Percentiles rank a stretch among this genome's conserved stretches.
Evolutionary conservation across 64 coral and sea anemone genomes (phyloP).

Genomic region (Actinia tenebrosa): DNA sequence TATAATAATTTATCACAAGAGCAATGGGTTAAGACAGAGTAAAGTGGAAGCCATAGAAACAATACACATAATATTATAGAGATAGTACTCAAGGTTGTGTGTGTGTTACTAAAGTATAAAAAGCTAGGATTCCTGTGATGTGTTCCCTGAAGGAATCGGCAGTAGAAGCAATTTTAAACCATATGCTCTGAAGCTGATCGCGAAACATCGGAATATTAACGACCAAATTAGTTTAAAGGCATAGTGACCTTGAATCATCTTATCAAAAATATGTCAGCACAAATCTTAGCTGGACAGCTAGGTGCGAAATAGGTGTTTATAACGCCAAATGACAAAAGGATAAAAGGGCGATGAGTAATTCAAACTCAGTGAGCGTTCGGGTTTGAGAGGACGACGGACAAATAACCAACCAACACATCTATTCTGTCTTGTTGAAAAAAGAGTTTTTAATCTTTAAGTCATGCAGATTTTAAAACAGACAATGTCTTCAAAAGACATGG

Average conservation of each 20-base stretch:
- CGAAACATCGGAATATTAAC: neutral
- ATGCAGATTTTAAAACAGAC: neutral
- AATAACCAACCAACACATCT: neutral
- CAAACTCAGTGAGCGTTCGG: neutral
- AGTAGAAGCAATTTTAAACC: neutral
- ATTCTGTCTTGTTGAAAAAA: neutral
- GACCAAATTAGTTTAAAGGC: neutral
- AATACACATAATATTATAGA: neutral
- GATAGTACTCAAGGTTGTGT: neutral
- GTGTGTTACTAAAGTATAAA: neutral
- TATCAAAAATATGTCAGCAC: slow-evolving; percentile 22
- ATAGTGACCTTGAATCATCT: slow-evolving; percentile 6
- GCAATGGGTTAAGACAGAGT: neutral
- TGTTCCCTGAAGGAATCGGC: neutral
- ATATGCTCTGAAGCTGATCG: neutral
- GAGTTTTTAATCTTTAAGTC: neutral
- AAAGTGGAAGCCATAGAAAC: slow-evolving; percentile 12
- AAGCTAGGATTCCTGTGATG: neutral
- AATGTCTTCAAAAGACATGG: slow-evolving; percentile 9
- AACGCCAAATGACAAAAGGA: slow-evolving; percentile 5
- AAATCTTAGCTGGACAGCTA: slow-evolving; percentile 15
- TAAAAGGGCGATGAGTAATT: neutral
- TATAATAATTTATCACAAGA: neutral
- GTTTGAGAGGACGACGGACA: neutral
- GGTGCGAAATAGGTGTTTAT: slow-evolving; percentile 17